Evolutionary conservation across 1,140 invertebrate species (phyloP), one percentile per base, ranked within the genome.

Genomic region (Camponotus floridanus): DNA sequence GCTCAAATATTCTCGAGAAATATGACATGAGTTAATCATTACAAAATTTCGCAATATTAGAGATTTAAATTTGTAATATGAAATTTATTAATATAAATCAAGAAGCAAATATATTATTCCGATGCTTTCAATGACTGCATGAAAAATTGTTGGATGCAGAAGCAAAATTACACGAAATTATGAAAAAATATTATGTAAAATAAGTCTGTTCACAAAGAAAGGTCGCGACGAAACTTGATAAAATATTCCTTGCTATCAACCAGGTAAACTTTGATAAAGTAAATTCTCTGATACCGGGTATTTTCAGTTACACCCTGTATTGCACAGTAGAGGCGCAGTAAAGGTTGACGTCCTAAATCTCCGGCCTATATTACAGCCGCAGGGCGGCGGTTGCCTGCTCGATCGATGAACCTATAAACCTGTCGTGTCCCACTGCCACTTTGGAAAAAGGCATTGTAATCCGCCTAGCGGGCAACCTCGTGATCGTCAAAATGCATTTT

Each of bases 371-470:
- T 89, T 86, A 86, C 65, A 31, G 42, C 15, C 59, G 70, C 76
- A 42, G 33, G 59, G 74, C 84, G 26, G 39, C 86, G 79, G 85
- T 88, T 76, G 88, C 85, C 79, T 45, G 51, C 36, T 76, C 73
- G 85, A 86, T 86, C 85, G 78, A 83, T 90, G 79, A 55, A 62
- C 76, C 84, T 86, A 89, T 92, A 91, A 92, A 92, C 89, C 90
- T 92, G 88, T 92, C 91, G 74, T 31, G 86, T 87, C 84, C 76
- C 83, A 64, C 76, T 90, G 55, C 70, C 74, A 87, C 74, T 86
- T 85, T 83, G 55, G 71, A 90, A 89, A 83, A 90, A 90, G 84
- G 81, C 85, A 87, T 78, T 70, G 88, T 85, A 86, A 89, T 90
- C 88, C 78, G 78, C 76, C 67, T 65, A n/a, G 13, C 42, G 70